phyloP scores from a whole-genome alignment of 1,140 invertebrate species.

The Drosophila repletoides region DNA sequence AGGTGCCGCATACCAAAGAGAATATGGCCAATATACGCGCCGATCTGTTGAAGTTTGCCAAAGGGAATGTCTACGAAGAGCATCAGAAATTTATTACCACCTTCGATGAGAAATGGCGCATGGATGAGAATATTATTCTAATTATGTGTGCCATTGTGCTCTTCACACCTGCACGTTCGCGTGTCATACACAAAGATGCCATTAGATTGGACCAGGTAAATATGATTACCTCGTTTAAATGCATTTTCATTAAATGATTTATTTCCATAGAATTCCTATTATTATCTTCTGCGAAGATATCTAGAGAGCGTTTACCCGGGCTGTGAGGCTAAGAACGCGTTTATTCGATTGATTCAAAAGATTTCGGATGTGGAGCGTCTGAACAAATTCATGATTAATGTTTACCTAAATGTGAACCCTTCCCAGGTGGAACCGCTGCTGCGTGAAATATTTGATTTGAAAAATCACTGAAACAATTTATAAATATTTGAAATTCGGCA shows the following conservation, averaged over 20 bases:
- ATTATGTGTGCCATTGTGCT: slow-evolving; percentile 94
- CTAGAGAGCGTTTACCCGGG: slow-evolving; percentile 91
- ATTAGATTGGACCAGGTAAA: slow-evolving; percentile 93
- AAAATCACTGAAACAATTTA: slow-evolving; percentile 83
- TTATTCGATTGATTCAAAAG: slow-evolving; percentile 93
- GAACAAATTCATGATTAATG: slow-evolving; percentile 90
- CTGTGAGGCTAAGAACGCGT: slow-evolving; percentile 92
- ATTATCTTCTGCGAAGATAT: slow-evolving; percentile 92
- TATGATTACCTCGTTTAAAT: too few species aligned
- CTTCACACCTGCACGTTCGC: slow-evolving; percentile 91
- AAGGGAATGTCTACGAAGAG: slow-evolving; percentile 92
- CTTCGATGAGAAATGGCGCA: slow-evolving; percentile 90
- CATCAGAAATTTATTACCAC: slow-evolving; percentile 91
- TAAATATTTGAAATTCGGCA: slow-evolving; percentile 37
- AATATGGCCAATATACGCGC: slow-evolving; percentile 89
- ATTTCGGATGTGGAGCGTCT: slow-evolving; percentile 92
- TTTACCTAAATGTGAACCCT: slow-evolving; percentile 95
- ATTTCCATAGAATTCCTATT: slow-evolving; percentile 91
- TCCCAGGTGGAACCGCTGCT: slow-evolving; percentile 93
- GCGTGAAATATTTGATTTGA: slow-evolving; percentile 96
- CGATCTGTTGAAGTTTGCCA: slow-evolving; percentile 93
- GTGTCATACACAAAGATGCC: slow-evolving; percentile 91
- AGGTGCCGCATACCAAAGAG: slow-evolving; percentile 90
- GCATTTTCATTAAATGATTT: background rate
- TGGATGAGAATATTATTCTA: slow-evolving; percentile 94